Base-by-base conservation (phyloP, 64 coral and sea anemone species). In the Porites lutea region DNA sequence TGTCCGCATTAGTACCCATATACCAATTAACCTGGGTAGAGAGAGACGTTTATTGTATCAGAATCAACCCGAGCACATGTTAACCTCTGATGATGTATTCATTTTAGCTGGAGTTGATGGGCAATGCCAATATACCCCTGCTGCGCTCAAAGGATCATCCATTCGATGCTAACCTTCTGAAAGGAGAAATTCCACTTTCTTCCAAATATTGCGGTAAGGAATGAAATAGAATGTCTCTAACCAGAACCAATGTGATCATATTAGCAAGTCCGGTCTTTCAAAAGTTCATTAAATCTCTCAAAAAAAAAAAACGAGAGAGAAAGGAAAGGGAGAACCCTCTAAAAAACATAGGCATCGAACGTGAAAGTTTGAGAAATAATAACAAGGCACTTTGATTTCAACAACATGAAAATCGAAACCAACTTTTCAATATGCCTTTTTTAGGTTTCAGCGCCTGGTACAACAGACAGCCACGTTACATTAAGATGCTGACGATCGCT, bases 371-470 rank as follows among this genome's bases (percentile, higher is more conserved):
- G 0, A 37, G 27, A 37, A 37, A 37, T 37, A 37, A 37, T 37
- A 37, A 37, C 27, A 37, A 37, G 27, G 27, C 27, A 37, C 27
- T 37, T 37, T 37, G 27, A 37, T 37, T 37, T 37, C 27, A 37
- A 37, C 27, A 37, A 37, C 27, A 37, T 37, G 12, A 57, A 9
- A 57, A 57, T 1, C 2, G 54, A 57, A 57, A 57, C 21, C 21
- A 2, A 13, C 7, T 6, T 59, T 58, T 46, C 13, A 45, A 74
- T 45, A 65, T 49, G 48, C 49, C 37, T 4, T 65, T 48, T 2
- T 1, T 44, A 83, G 79, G 79, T 15, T 83, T 83, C 60, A 83
- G 79, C 9, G 79, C 79, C 19, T 83, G 79, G 79, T 83, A 48
- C 79, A 51, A 66, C 59, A 83, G 45, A 83, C 79, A 67, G 59